Evolutionary conservation across 1,140 invertebrate species (phyloP).

Genomic region (Eulimnadia texana): DNA sequence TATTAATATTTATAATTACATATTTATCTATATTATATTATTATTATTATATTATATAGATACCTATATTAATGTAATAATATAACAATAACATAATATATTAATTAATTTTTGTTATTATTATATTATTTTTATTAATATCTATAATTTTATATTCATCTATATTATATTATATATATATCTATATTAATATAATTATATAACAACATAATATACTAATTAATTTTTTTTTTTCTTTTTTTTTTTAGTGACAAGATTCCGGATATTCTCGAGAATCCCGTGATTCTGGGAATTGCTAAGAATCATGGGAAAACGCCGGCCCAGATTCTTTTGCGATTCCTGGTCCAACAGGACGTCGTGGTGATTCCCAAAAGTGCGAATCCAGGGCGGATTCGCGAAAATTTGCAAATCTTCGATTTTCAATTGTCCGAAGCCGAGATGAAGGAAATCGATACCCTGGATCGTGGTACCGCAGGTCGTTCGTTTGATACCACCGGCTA

Average conservation of each 20-base stretch:
- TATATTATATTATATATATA: too few relatives aligned
- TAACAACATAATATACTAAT: background rate
- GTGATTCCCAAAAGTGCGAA: slow-evolving; percentile 76
- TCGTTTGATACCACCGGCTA: slow-evolving; percentile 45
- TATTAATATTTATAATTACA: too few relatives aligned
- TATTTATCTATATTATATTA: too few relatives aligned
- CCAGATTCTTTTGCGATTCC: slow-evolving; percentile 60
- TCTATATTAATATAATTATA: background rate
- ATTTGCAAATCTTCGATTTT: slow-evolving; percentile 45
- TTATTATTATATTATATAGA: too few relatives aligned
- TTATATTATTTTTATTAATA: too few relatives aligned
- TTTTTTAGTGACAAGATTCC: slow-evolving; percentile 16
- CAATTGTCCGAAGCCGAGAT: slow-evolving; percentile 37
- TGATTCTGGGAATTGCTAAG: slow-evolving; percentile 49
- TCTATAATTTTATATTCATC: too few relatives aligned
- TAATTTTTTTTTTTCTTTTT: background rate
- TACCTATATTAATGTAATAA: too few relatives aligned
- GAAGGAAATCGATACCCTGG: slow-evolving; percentile 32
- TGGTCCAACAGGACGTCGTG: slow-evolving; percentile 51
- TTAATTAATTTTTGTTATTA: too few relatives aligned
- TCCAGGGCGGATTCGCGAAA: slow-evolving; percentile 46
- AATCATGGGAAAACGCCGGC: slow-evolving; percentile 53
- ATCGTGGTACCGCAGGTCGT: slow-evolving; percentile 39
- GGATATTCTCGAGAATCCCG: slow-evolving; percentile 27
- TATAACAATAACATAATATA: background rate